These are phyloP conservation scores for Cyclargus thomasi DNA, from an alignment of 1,140 invertebrate species.

Conservation along the genomic window DNA sequence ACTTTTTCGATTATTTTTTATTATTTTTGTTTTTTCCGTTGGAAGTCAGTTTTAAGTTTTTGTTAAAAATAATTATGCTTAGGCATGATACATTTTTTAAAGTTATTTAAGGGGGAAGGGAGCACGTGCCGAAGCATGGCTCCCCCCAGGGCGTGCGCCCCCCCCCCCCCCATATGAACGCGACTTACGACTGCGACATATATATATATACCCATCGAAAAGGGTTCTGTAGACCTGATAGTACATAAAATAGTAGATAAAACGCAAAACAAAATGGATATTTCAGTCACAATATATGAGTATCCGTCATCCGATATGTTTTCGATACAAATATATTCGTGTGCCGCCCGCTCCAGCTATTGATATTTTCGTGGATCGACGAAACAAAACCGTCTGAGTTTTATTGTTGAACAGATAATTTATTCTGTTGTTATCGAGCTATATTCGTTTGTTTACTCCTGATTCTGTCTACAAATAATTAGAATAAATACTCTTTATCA, in stretches of 20 bases:
- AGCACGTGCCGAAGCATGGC: no score
- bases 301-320: background rate
- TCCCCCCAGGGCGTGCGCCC: no score
- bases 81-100: no score
- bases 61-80: no score
- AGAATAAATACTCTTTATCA: background rate
- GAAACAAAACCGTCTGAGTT: background rate
- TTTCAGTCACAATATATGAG: background rate
- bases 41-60: no score
- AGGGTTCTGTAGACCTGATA: no score
- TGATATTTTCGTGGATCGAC: background rate
- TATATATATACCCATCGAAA: no score
- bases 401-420: slow-evolving; percentile 1
- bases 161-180: no score
- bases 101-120: no score
- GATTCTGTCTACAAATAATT: background rate
- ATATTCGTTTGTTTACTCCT: background rate
- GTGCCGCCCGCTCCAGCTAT: background rate
- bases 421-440: background rate
- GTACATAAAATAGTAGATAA: background rate
- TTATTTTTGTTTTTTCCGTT: no score
- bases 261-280: background rate
- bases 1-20: no score
- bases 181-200: no score
- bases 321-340: background rate